Percentiles rank a stretch among this genome's conserved stretches.
These are phyloP conservation scores for Herpetotheres cachinnans DNA, from an alignment of 2,113 vertebrate species.

Conservation along the genomic window DNA sequence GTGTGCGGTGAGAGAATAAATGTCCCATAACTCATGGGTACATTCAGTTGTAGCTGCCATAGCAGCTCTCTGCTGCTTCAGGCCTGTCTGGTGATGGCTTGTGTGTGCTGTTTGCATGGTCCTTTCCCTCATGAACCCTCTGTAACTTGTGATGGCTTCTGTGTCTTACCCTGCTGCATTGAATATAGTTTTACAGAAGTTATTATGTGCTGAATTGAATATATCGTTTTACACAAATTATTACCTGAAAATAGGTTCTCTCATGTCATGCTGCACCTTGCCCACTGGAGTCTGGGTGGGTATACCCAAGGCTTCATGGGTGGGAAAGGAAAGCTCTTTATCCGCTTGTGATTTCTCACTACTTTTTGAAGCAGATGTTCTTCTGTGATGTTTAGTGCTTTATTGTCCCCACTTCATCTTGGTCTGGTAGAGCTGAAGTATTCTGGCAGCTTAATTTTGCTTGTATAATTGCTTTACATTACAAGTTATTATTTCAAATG, in stretches of 20 bases:
- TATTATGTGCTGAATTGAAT: neutral
- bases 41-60: rapidly evolving
- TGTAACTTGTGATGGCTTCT: neutral
- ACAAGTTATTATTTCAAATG: neutral
- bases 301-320: neutral
- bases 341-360: neutral
- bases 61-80: neutral
- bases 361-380: neutral
- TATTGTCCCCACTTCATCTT: neutral
- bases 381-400: neutral
- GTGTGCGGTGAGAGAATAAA: neutral
- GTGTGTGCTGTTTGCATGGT: neutral
- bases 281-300: neutral
- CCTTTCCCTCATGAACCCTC: neutral
- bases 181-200: neutral
- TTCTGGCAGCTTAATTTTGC: neutral
- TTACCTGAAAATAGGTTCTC: neutral
- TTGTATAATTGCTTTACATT: neutral
- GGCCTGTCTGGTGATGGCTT: neutral
- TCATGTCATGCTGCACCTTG: neutral
- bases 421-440: neutral
- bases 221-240: neutral
- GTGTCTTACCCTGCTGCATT: neutral
- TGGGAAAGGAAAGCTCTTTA: neutral
- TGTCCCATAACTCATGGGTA: neutral